Base-by-base conservation (phyloP, 2,113 vertebrate species). In the Cheirogaleus medius region DNA sequence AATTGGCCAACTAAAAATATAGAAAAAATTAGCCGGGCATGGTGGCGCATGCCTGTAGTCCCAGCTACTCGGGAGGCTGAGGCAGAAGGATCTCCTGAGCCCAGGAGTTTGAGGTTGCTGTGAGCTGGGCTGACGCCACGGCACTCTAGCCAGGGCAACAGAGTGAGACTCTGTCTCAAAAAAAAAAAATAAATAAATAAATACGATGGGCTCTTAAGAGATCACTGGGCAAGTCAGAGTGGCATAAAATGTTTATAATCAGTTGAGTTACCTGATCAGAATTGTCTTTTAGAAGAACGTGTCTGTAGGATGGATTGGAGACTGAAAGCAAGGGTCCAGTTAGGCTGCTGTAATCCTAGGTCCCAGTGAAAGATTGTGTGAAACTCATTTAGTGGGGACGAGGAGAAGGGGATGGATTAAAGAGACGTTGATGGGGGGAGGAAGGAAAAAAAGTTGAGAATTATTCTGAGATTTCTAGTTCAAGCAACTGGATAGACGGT, bases 381-480 rank as follows among this genome's bases (percentile, higher is more conserved):
- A 81, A 90, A n/a, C 20, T 71, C 64, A 4, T 29, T 84, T 81
- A 58, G 18, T 89, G 25, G 23, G 47, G 11, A 54, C 20, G 13
- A 12, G 47, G 32, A 82, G 17, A 23, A 82, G 1, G 34, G 42
- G 7, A 37, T 74, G 37, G 18, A 44, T 94, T 63, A 92, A 37
- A 71, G 39, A 83, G 69, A 60, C 12, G 52, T 15, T 60, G 69
- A 83, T 56, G 18, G 13, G 34, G 47, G 10, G 47, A 20, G 15
- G 20, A 18, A 25, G 8, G 8, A 7, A 37, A 49, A 39, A 84
- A 44, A 37, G 25, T 8, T 90, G 32, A 77, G n/a, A 76, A 69
- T 56, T 74, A 81, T 80, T 84, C 42, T 85, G 87, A 97, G 64
- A 93, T 83, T 90, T 87, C 39, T 78, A 68, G 52, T 83, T 96